Conservation (phyloP, 2,888 invertebrate species). For the Tinea trinotella region DNA sequence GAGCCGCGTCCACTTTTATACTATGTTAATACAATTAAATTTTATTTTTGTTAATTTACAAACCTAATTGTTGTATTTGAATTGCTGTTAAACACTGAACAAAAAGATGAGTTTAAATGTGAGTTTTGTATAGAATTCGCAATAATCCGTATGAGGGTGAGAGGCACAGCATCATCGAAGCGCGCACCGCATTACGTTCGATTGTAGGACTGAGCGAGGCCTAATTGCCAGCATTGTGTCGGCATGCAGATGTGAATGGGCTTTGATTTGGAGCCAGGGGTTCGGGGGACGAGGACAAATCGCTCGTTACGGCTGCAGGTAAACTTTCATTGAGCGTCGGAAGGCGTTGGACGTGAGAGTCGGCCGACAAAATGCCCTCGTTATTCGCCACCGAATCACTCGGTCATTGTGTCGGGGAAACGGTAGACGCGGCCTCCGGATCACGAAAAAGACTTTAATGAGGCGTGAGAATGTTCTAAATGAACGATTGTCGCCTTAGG, state of each 20-base stretch:
- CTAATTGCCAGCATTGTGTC: constrained; percentile 74
- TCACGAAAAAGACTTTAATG: constrained; percentile 71
- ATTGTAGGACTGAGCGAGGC: constrained; percentile 65
- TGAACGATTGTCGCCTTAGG: constrained; percentile 59
- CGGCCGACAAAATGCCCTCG: constrained; percentile 72
- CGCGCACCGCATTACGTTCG: constrained; percentile 66
- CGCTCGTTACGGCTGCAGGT: constrained; percentile 73
- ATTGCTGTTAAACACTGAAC: no score
- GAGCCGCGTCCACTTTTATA: neutral
- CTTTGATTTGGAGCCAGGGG: constrained; percentile 68
- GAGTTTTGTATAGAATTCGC: constrained; percentile 26
- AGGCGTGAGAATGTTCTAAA: constrained; percentile 69
- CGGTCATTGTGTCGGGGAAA: constrained; percentile 71
- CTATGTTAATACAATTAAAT: neutral
- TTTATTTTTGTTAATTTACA: no score
- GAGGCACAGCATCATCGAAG: constrained; percentile 45
- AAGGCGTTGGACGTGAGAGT: constrained; percentile 72
- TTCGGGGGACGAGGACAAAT: constrained; percentile 66
- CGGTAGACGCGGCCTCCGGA: constrained; percentile 70
- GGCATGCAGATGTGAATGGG: constrained; percentile 74
- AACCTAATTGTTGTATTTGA: no score
- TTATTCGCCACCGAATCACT: constrained; percentile 73
- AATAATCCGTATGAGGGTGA: constrained; percentile 27
- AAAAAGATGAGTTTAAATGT: no score
- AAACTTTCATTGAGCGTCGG: constrained; percentile 74